Conservation (phyloP, 2,113 vertebrate genomes). For the Phaethornis superciliosus region DNA sequence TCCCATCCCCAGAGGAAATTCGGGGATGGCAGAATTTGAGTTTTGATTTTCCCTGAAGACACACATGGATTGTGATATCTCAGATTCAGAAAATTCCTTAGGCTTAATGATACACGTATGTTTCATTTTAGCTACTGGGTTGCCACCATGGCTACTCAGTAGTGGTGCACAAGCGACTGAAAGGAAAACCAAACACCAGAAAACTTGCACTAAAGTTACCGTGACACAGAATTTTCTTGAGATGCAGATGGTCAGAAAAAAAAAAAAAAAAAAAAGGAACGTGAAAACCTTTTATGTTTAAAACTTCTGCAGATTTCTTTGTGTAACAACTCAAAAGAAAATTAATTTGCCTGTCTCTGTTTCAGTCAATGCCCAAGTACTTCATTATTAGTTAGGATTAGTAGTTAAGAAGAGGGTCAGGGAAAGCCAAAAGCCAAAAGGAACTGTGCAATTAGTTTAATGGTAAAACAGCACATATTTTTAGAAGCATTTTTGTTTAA, state of each 20-base stretch:
- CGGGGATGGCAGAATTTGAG: constrained; percentile 64
- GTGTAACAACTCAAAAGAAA: neutral
- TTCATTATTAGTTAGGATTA: neutral
- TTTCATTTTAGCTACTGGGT: constrained; percentile 2
- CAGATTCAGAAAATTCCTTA: neutral
- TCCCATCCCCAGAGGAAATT: constrained; percentile 17
- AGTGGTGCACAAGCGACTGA: neutral
- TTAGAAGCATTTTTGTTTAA: neutral
- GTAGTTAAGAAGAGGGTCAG: neutral
- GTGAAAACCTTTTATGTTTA: neutral
- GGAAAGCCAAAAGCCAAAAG: constrained; percentile 78
- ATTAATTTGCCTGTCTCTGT: neutral
- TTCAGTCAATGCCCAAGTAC: neutral
- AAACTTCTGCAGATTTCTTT: neutral
- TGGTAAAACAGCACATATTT: constrained; percentile 40
- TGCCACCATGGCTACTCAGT: neutral
- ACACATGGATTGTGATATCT: neutral
- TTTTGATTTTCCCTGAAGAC: constrained; percentile 70
- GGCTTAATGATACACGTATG: neutral
- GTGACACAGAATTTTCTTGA: neutral
- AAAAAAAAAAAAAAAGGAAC: neutral
- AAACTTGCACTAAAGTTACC: neutral
- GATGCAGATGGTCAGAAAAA: neutral
- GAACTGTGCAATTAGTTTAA: constrained; percentile 47
- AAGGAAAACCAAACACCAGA: constrained; percentile 39